Conservation (phyloP, 2,888 invertebrate species). For the Troides aeacus region DNA sequence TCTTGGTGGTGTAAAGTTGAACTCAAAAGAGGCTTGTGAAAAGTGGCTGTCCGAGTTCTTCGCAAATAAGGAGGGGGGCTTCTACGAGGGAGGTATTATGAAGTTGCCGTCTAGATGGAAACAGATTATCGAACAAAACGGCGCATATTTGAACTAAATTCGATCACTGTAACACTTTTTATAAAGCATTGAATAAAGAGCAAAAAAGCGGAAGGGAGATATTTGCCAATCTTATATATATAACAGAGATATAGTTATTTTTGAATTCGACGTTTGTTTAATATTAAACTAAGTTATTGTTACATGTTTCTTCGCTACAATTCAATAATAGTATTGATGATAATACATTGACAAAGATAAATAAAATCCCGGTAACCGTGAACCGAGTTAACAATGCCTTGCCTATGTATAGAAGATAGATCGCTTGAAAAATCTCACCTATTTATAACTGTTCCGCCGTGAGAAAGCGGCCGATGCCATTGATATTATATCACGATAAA, state of each 20-base stretch:
- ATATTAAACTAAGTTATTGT: not conserved
- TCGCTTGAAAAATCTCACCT: slow-evolving; percentile 19
- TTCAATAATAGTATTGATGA: not conserved
- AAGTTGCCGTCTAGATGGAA: too few relatives aligned
- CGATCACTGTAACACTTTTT: too few relatives aligned
- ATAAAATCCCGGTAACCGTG: slow-evolving; percentile 8
- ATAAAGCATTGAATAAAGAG: too few relatives aligned
- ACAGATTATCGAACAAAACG: too few relatives aligned
- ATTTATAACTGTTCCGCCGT: slow-evolving; percentile 22
- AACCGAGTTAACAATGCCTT: slow-evolving; percentile 16
- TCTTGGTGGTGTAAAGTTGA: too few relatives aligned
- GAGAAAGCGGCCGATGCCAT: slow-evolving; percentile 15
- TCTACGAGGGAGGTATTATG: too few relatives aligned
- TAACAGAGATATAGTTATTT: not conserved
- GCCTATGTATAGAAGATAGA: slow-evolving; percentile 2
- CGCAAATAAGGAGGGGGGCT: too few relatives aligned
- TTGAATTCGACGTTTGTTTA: not conserved
- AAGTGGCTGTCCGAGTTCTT: too few relatives aligned
- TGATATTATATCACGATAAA: slow-evolving; percentile 1
- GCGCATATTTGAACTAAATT: too few relatives aligned
- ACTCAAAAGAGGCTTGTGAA: too few relatives aligned
- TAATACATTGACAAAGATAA: slow-evolving; percentile 4
- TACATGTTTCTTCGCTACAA: not conserved
- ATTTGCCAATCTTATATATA: too few relatives aligned
- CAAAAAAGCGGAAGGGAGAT: too few relatives aligned